Evolutionary conservation across 2,888 invertebrate genomes (phyloP).

Genomic region (Anthophora plumipes): DNA sequence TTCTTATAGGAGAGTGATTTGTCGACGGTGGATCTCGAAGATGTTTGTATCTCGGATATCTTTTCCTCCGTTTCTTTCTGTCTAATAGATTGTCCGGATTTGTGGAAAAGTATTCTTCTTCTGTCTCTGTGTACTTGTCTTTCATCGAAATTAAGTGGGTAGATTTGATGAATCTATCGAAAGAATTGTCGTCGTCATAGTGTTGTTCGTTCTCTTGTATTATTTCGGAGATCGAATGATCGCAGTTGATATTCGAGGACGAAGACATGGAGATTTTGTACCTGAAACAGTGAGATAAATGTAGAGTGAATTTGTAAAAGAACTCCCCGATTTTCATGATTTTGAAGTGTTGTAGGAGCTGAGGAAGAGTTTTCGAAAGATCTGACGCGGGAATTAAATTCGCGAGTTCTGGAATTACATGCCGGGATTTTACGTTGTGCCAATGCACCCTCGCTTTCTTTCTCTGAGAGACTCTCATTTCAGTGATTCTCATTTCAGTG

Average conservation of each 20-base stretch:
- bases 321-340: too few species aligned
- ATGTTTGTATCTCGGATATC: not conserved
- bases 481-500: too few species aligned
- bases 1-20: not conserved
- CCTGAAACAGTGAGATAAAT: not conserved
- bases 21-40: not conserved
- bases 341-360: too few species aligned
- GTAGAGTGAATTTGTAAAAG: too few species aligned
- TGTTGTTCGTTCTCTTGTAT: not conserved
- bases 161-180: not conserved
- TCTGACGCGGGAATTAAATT: too few species aligned
- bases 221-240: not conserved
- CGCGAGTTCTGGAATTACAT: too few species aligned
- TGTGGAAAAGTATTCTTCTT: not conserved
- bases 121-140: not conserved
- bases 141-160: not conserved
- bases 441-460: too few species aligned
- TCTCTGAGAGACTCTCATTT: too few species aligned
- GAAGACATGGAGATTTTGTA: not conserved
- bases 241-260: not conserved
- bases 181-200: not conserved
- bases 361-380: too few species aligned
- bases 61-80: not conserved
- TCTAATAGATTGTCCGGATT: not conserved
- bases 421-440: too few species aligned